Conservation (phyloP, 1,140 invertebrate species). For the Drosophila pruinosa region DNA sequence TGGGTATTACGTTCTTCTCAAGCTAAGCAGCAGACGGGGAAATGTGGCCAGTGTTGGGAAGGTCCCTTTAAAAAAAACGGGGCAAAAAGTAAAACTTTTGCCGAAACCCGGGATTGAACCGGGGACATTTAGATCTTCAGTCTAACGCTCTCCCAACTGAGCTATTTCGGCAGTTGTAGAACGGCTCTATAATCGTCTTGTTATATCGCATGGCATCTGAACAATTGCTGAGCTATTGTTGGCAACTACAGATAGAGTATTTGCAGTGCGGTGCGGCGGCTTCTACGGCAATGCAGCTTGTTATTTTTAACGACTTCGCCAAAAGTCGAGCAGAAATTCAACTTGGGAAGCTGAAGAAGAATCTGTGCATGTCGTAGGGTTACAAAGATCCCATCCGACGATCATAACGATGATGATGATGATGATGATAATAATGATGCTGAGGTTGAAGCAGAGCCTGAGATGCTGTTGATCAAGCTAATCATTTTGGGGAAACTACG, state of each 20-base stretch:
- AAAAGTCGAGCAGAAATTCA: slow-evolving; percentile 28
- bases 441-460: not conserved
- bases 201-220: too few relatives aligned
- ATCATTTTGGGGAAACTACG: slow-evolving; percentile 34
- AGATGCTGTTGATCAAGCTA: slow-evolving; percentile 1
- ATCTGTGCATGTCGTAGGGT: not conserved
- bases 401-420: not conserved
- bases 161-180: slow-evolving; percentile 88
- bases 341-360: slow-evolving; percentile 1
- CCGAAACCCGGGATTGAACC: slow-evolving; percentile 90
- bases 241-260: slow-evolving; percentile 3
- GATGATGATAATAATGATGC: not conserved
- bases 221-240: not conserved
- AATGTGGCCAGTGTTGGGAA: not conserved
- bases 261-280: not conserved
- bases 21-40: not conserved
- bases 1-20: not conserved
- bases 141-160: slow-evolving; percentile 92
- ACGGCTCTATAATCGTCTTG: too few relatives aligned
- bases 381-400: not conserved
- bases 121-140: slow-evolving; percentile 92
- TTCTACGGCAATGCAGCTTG: not conserved
- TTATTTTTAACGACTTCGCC: slow-evolving; percentile 38
- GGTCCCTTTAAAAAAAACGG: not conserved
- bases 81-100: too few relatives aligned